These are phyloP conservation scores for Eurystomus glaucurus DNA, from an alignment of 2,797 vertebrate species.

Conservation along the genomic window DNA sequence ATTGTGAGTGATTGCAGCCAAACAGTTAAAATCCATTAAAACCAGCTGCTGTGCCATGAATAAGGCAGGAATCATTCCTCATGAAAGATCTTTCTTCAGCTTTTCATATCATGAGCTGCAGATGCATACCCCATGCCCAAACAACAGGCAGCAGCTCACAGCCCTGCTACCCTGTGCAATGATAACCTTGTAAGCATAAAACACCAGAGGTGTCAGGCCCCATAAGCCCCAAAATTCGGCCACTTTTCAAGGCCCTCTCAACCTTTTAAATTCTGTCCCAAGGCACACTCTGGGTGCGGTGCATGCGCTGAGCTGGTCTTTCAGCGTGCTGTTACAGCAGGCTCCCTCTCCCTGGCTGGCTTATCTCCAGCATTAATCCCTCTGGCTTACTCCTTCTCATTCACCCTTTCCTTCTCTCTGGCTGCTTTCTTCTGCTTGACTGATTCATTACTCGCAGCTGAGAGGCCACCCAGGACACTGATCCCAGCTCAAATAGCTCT, in stretches of 20 bases:
- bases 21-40: constrained; percentile 54
- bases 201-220: neutral
- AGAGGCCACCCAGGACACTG: neutral
- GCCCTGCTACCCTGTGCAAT: neutral
- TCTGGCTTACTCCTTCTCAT: neutral
- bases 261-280: neutral
- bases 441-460: neutral
- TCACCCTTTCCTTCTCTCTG: neutral
- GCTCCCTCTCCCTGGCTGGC: neutral
- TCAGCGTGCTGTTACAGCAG: neutral
- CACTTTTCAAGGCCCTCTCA: neutral
- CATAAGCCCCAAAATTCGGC: neutral
- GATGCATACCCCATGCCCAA: neutral
- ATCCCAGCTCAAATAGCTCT: neutral
- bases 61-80: neutral
- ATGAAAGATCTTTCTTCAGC: neutral
- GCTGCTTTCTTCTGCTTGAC: neutral
- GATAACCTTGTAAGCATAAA: neutral
- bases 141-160: neutral
- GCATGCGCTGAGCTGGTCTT: neutral
- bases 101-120: neutral
- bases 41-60: neutral
- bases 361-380: neutral
- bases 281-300: rapidly evolving
- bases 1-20: neutral